These are phyloP conservation scores for Turritopsis rubra DNA, from an alignment of 30 jellyfish, hydroid and myxozoan genomes.

Conservation along the genomic window DNA sequence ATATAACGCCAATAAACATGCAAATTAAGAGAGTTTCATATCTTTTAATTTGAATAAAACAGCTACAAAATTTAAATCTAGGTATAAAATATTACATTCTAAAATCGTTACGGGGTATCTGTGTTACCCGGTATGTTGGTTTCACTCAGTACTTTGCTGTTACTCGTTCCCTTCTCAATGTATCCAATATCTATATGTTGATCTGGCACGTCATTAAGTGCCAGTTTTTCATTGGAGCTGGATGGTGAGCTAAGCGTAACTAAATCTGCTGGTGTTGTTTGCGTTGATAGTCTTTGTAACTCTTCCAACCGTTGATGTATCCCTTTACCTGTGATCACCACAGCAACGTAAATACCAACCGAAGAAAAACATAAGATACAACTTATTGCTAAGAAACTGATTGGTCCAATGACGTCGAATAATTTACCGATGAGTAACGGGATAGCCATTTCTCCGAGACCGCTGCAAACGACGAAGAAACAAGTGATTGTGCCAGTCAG, in stretches of 20 bases:
- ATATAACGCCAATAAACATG: no score
- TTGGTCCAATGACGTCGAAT: slow-evolving; percentile 92
- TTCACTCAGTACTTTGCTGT: neutral
- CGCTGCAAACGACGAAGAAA: slow-evolving; percentile 91
- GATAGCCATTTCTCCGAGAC: slow-evolving; percentile 95
- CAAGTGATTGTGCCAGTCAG: slow-evolving; percentile 97
- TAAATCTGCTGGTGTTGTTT: neutral
- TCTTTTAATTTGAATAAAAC: neutral
- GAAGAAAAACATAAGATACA: slow-evolving; percentile 85
- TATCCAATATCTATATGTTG: neutral
- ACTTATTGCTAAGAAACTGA: slow-evolving; percentile 80
- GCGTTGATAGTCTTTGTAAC: slow-evolving; percentile 6
- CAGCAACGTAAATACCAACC: slow-evolving; percentile 83
- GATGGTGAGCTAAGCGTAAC: neutral
- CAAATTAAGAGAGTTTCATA: neutral
- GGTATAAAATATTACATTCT: neutral
- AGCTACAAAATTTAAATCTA: no score
- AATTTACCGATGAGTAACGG: slow-evolving; percentile 90
- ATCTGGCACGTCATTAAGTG: neutral
- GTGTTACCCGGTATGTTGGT: neutral
- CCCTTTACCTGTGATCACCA: slow-evolving; percentile 79
- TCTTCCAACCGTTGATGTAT: slow-evolving; percentile 20
- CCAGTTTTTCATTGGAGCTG: neutral
- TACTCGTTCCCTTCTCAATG: no score
- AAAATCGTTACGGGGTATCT: neutral